A percentile compares a stretch with the other conserved stretches of the same genome.
Conservation (phyloP, 1,140 invertebrate genomes). For the Pseudobourletiella spinata region DNA sequence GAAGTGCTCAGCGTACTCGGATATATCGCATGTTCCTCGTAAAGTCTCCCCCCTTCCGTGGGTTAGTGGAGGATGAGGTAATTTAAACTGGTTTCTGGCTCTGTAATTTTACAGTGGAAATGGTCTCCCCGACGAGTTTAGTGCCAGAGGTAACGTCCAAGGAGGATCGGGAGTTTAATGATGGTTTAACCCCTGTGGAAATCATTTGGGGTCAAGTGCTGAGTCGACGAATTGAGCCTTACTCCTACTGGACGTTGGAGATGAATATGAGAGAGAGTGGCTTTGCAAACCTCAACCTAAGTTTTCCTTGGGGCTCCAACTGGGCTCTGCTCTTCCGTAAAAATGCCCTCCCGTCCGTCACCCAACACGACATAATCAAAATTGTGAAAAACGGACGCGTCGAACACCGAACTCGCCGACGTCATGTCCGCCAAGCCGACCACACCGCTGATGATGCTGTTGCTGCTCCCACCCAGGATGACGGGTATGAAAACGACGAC, state of each 20-base stretch:
- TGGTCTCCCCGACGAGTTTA: slow-evolving; percentile 34
- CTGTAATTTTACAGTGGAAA: slow-evolving; percentile 26
- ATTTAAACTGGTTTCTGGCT: neutral
- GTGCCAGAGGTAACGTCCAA: slow-evolving; percentile 31
- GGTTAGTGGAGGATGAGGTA: too few relatives aligned
- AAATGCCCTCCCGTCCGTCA: slow-evolving; percentile 85
- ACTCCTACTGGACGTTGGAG: slow-evolving; percentile 35
- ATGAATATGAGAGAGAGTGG: slow-evolving; percentile 28
- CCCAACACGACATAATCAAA: slow-evolving; percentile 91
- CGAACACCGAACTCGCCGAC: slow-evolving; percentile 52
- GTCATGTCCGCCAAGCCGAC: slow-evolving; percentile 20
- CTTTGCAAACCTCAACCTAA: slow-evolving; percentile 31
- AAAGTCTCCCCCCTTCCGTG: too few relatives aligned
- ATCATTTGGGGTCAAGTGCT: slow-evolving; percentile 29
- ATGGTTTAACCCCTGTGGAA: slow-evolving; percentile 29
- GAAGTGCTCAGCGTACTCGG: too few relatives aligned
- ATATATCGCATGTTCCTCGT: too few relatives aligned
- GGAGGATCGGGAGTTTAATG: slow-evolving; percentile 16
- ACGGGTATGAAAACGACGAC: neutral
- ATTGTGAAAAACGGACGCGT: slow-evolving; percentile 73
- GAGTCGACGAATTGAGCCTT: slow-evolving; percentile 31
- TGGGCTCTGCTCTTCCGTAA: slow-evolving; percentile 77
- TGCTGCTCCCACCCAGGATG: neutral
- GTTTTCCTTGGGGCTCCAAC: slow-evolving; percentile 60
- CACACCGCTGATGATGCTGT: neutral